Evolutionary conservation across 2,797 vertebrate species (phyloP).

Genomic region (Sandelia bainsii): DNA sequence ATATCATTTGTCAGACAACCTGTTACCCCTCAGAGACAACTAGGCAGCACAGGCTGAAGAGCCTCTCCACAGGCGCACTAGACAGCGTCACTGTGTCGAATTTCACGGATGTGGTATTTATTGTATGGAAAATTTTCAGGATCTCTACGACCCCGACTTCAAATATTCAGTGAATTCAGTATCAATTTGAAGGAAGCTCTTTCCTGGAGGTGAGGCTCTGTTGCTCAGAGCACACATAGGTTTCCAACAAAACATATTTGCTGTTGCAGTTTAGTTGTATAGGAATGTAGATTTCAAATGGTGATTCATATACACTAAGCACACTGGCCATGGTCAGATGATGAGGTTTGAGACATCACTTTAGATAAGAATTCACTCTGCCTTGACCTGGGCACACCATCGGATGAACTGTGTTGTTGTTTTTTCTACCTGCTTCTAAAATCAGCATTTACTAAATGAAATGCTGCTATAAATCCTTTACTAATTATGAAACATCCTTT

Average conservation of each 20-base stretch:
- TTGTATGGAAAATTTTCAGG: no score
- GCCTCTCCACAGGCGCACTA: no score
- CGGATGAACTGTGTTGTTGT: conserved; percentile 1
- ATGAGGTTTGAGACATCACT: conserved; percentile 38
- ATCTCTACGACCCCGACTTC: no score
- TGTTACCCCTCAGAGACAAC: no score
- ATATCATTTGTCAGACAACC: no score
- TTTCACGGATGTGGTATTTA: no score
- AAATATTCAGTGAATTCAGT: background rate
- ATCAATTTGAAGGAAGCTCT: background rate
- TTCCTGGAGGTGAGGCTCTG: no score
- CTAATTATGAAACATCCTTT: background rate
- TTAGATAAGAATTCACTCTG: conserved; percentile 35
- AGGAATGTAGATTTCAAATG: background rate
- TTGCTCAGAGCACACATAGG: background rate
- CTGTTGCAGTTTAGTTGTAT: background rate
- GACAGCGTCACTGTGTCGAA: no score
- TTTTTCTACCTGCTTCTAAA: background rate
- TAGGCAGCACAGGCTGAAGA: no score
- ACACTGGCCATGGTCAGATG: conserved; percentile 29
- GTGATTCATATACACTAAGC: conserved; percentile 14
- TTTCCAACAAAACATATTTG: background rate
- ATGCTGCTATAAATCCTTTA: background rate
- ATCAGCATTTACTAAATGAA: conserved; percentile 20
- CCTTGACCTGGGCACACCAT: conserved; percentile 56